Conservation (phyloP, 1,140 invertebrate species). For the Leptonema lineaticorne region DNA sequence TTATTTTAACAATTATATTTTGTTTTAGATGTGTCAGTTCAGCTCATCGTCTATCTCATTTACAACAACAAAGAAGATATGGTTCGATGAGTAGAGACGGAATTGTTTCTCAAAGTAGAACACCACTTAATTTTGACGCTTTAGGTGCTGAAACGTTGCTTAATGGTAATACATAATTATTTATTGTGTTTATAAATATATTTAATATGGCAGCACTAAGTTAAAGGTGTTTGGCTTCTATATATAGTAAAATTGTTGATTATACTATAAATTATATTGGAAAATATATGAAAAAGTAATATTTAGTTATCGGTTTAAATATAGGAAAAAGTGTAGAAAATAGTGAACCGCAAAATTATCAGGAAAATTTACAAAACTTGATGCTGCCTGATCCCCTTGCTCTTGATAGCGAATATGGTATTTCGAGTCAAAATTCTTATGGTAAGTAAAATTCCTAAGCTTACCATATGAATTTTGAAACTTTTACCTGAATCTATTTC, state of each 20-base stretch:
- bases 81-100: conserved; percentile 34
- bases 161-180: conserved; percentile 23
- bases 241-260: neutral
- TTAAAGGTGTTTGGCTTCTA: neutral
- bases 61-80: conserved; percentile 36
- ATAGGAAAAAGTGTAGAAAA: conserved; percentile 51
- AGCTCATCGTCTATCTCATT: conserved; percentile 34
- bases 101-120: conserved; percentile 15
- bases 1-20: neutral
- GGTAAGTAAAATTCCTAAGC: conserved; percentile 10
- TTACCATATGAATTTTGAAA: neutral
- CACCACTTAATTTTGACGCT: conserved; percentile 33
- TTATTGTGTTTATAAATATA: neutral
- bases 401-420: conserved; percentile 43
- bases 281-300: neutral
- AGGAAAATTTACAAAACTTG: conserved; percentile 42
- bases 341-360: conserved; percentile 52
- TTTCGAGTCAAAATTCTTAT: conserved; percentile 17
- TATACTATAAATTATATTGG: neutral
- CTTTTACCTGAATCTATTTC: neutral
- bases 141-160: conserved; percentile 33
- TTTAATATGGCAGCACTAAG: neutral
- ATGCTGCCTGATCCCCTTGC: conserved; percentile 46
- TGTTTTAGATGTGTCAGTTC: conserved; percentile 38
- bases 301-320: conserved; percentile 10